A percentile compares a stretch with the other conserved stretches of the same genome.
These are phyloP conservation scores for Candoia aspera DNA, from an alignment of 2,113 vertebrate genomes.

Conservation along the genomic window DNA sequence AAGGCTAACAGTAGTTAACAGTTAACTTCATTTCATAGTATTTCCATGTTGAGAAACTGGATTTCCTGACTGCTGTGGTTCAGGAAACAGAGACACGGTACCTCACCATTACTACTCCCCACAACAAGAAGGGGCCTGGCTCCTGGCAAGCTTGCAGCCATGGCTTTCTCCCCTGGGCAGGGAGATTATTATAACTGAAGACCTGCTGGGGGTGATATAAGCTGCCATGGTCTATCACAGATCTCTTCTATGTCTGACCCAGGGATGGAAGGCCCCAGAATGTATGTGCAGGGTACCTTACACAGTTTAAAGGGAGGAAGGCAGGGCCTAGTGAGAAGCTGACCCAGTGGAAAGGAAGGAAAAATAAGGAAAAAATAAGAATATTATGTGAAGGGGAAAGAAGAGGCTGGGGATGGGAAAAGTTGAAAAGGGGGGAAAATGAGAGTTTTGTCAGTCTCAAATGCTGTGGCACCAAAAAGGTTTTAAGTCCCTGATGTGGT, in stretches of 20 bases:
- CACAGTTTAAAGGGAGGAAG: background rate
- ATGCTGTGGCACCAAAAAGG: background rate
- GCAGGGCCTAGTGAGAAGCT: background rate
- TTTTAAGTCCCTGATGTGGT: no score
- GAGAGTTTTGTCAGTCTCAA: background rate
- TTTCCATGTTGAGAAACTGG: background rate
- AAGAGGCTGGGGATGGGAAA: background rate
- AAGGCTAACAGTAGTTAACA: background rate
- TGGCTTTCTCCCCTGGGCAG: background rate
- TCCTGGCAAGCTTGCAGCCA: background rate
- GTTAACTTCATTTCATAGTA: background rate
- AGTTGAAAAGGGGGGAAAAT: background rate
- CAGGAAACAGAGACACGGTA: background rate
- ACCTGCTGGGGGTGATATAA: background rate
- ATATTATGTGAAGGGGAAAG: background rate
- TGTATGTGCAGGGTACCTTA: background rate
- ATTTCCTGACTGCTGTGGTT: background rate
- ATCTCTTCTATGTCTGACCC: no score
- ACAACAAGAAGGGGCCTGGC: background rate
- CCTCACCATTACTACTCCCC: background rate
- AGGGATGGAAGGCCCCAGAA: background rate
- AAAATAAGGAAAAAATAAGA: background rate
- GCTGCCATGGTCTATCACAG: background rate
- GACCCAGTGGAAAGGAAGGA: no score
- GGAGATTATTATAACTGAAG: background rate